A percentile compares a stretch with the other conserved stretches of the same genome.
phyloP scores from a whole-genome alignment of 2,888 invertebrate genomes.

The Biston betularia region DNA sequence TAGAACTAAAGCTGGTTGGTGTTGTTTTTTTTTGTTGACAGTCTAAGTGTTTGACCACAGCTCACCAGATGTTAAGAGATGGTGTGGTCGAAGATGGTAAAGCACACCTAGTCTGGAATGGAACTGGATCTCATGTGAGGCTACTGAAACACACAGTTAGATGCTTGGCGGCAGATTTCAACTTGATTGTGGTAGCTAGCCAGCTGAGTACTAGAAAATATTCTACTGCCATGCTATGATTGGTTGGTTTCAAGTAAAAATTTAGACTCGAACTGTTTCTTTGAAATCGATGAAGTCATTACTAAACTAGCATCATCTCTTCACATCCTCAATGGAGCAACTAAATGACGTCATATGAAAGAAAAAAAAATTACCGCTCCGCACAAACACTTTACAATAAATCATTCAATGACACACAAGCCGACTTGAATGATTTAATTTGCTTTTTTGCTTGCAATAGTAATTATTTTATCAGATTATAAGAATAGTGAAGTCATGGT shows the following conservation, averaged over 20 bases:
- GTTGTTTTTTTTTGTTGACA: too few species aligned
- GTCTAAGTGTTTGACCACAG: too few species aligned
- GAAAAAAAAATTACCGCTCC: slow-evolving; percentile 12
- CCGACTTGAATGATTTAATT: slow-evolving; percentile 7
- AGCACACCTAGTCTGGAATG: too few species aligned
- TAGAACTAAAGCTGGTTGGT: too few species aligned
- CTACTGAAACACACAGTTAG: too few species aligned
- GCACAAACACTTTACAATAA: slow-evolving; percentile 9
- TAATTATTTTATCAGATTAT: slow-evolving; percentile 10
- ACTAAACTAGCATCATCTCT: neutral
- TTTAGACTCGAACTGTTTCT: neutral
- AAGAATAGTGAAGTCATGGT: slow-evolving; percentile 21
- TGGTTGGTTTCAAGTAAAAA: neutral
- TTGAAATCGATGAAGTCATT: neutral
- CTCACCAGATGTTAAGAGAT: too few species aligned
- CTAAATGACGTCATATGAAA: slow-evolving; percentile 18
- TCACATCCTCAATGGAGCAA: slow-evolving; percentile 4
- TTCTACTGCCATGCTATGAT: too few species aligned
- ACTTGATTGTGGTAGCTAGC: too few species aligned
- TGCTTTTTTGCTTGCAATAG: slow-evolving; percentile 10
- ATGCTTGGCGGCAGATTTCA: too few species aligned
- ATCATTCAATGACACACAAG: slow-evolving; percentile 27
- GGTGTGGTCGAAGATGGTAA: too few species aligned
- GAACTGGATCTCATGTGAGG: too few species aligned
- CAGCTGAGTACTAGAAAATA: too few species aligned